Evolutionary conservation across 2,888 invertebrate species (phyloP).

Genomic region (Eilema caniola): DNA sequence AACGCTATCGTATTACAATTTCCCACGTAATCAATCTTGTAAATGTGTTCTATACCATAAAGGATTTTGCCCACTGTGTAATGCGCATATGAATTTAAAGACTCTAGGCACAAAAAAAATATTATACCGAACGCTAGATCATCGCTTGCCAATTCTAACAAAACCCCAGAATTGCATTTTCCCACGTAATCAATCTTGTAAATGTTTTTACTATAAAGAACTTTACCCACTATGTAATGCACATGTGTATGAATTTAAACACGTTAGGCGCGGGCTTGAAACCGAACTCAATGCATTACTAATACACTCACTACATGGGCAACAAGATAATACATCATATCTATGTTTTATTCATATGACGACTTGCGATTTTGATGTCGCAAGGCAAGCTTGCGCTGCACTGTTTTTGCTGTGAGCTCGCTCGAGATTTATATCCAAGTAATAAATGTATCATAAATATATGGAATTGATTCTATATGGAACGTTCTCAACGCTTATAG

Average conservation of each 20-base stretch:
- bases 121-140: background rate
- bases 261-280: conserved; percentile 36
- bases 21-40: conserved; percentile 29
- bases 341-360: conserved; percentile 80
- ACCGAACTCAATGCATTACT: conserved; percentile 55
- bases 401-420: conserved; percentile 65
- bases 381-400: conserved; percentile 56
- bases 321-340: conserved; percentile 76
- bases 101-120: no score
- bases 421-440: conserved; percentile 64
- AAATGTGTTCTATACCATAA: conserved; percentile 11
- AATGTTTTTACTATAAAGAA: conserved; percentile 11
- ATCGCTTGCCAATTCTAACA: no score
- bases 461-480: conserved; percentile 57
- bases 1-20: background rate
- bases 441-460: conserved; percentile 70
- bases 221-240: conserved; percentile 28
- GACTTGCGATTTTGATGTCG: conserved; percentile 78
- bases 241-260: conserved; percentile 40
- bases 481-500: conserved; percentile 46
- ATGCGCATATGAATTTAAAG: conserved; percentile 7
- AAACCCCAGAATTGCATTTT: background rate
- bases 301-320: conserved; percentile 56
- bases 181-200: conserved; percentile 27
- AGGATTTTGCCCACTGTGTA: conserved; percentile 22